Conservation (phyloP, 2,888 invertebrate genomes). For the Pyrocoelia pectoralis region DNA sequence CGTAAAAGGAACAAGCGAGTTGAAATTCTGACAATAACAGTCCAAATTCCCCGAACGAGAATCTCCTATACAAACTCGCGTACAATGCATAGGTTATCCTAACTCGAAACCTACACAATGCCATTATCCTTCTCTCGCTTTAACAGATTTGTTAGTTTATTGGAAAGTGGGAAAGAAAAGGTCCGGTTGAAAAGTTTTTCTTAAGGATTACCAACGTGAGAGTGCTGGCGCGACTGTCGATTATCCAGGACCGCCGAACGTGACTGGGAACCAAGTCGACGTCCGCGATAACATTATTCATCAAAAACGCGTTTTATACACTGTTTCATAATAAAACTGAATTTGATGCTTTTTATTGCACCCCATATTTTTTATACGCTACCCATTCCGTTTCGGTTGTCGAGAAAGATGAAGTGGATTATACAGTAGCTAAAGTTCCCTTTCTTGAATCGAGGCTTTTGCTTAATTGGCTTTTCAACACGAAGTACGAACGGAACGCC, state of each 20-base stretch:
- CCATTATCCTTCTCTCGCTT: conserved; percentile 42
- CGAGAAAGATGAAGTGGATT: conserved; percentile 33
- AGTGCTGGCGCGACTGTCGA: conserved; percentile 56
- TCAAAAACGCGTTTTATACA: conserved; percentile 60
- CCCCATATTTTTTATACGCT: conserved; percentile 38
- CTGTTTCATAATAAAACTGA: conserved; percentile 59
- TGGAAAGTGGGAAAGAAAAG: conserved; percentile 22
- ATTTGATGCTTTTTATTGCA: conserved; percentile 55
- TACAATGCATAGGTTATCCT: conserved; percentile 55
- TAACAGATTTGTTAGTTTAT: conserved; percentile 13
- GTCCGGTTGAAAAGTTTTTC: conserved; percentile 19
- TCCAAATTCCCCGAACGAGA: conserved; percentile 59
- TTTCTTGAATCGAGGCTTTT: conserved; percentile 14
- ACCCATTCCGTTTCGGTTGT: conserved; percentile 35
- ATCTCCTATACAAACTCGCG: conserved; percentile 57
- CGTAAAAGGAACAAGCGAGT: conserved; percentile 52
- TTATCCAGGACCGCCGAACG: conserved; percentile 59
- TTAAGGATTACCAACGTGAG: conserved; percentile 42
- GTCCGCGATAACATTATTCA: conserved; percentile 58
- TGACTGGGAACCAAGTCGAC: conserved; percentile 54
- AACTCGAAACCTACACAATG: conserved; percentile 44
- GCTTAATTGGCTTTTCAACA: conserved; percentile 20
- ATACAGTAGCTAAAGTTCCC: conserved; percentile 16
- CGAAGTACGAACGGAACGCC: background rate
- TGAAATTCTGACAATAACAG: conserved; percentile 59